Evolutionary conservation across 2,797 vertebrate species (phyloP), one percentile per base, ranked within the genome.

Genomic region (Gymnoscopelus microlampas): DNA sequence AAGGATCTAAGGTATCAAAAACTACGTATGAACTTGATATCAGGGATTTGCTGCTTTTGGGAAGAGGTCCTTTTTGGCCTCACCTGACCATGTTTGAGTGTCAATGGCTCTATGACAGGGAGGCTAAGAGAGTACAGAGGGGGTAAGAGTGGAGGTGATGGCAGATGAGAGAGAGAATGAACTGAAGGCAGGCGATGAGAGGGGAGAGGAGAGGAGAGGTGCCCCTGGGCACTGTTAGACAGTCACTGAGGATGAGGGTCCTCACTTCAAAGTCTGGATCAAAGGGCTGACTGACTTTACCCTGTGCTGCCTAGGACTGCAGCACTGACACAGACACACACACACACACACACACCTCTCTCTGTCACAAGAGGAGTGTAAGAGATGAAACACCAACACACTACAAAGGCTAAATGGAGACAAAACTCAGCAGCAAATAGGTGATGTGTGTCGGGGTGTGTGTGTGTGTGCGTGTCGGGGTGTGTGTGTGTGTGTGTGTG

Each of bases 251-350:
- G 88, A 90, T 90, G 84, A 88, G 87, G 87, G 87, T 71, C 78
- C 74, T 83, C 83, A 81, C 80, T 82, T 87, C 87, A 90, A 92
- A 91, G 80, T 64, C 73, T 70, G 77, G 79, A 90, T 90, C 86
- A 87, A 86, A 89, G 87, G 65, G 72, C 39, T 71, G 59, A 70
- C 77, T 78, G 70, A 80, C 48, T 29, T 73, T 69, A 51, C 63
- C 39, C 53, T 67, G 11, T 3, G 68, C 58, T 60, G 59, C 66
- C 56, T 66, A 55, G 50, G 63, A 60, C 63, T 53, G 26, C 5
- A 76, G 47, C 63, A 47, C 60, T 0, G 14, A n/a, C n/a, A 39
- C 19, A 5, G 10, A 10, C 51, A 44, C 60, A 63, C 56, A 80
- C 72, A 68, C 53, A 0, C 26, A 29, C 56, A 78, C 69, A 74